Evolutionary conservation across 1,140 invertebrate genomes (phyloP).

Genomic region (Sesamia nonagrioides): DNA sequence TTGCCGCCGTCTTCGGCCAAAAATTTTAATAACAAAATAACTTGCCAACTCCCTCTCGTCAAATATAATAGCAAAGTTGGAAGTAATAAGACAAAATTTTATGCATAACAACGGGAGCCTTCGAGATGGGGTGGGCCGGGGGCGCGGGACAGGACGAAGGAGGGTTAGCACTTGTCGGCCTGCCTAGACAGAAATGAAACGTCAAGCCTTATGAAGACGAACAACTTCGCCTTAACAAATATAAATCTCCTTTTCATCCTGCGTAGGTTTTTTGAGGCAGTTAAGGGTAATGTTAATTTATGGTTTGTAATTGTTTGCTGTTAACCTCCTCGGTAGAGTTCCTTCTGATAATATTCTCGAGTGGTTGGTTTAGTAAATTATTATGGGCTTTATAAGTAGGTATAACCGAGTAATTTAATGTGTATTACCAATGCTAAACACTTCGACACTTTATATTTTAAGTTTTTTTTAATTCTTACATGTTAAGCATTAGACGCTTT

Average conservation of each 20-base stretch:
- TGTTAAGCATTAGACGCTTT: not conserved
- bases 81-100: slow-evolving; percentile 87
- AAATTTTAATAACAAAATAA: slow-evolving; percentile 87
- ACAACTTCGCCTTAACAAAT: slow-evolving; percentile 83
- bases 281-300: slow-evolving; percentile 78
- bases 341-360: slow-evolving; percentile 26
- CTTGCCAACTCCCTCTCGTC: slow-evolving; percentile 82
- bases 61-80: slow-evolving; percentile 85
- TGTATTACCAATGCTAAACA: not conserved
- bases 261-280: slow-evolving; percentile 70
- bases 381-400: not conserved
- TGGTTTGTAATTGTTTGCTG: slow-evolving; percentile 65
- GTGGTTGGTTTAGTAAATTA: slow-evolving; percentile 33
- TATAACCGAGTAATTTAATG: not conserved
- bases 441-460: slow-evolving; percentile 8
- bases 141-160: slow-evolving; percentile 48
- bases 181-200: slow-evolving; percentile 84
- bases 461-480: not conserved
- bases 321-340: slow-evolving; percentile 45
- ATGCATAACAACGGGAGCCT: slow-evolving; percentile 83
- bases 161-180: slow-evolving; percentile 77
- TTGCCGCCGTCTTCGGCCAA: slow-evolving; percentile 69
- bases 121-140: slow-evolving; percentile 55
- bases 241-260: slow-evolving; percentile 81
- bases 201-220: slow-evolving; percentile 83